Percentiles rank a stretch among this genome's conserved stretches.
Evolutionary conservation across 1,140 invertebrate genomes (phyloP).

Genomic region (Philotrypesis tridentata): DNA sequence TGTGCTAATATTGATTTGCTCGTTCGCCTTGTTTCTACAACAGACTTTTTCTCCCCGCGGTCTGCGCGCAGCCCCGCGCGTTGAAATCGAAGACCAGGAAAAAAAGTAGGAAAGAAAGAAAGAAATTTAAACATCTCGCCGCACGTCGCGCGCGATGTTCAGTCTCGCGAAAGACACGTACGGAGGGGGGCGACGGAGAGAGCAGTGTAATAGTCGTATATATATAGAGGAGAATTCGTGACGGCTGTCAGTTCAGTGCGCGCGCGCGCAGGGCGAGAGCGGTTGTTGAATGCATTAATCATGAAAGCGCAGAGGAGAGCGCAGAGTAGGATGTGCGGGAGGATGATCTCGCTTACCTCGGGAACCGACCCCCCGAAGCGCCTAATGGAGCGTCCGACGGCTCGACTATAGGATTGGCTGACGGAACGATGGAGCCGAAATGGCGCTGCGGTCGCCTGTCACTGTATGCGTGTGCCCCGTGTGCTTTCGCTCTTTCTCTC

Average conservation of each 20-base stretch:
- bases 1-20: no score
- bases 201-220: background rate
- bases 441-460: constrained; percentile 24
- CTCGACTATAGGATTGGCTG: background rate
- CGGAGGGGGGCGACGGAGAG: background rate
- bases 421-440: background rate
- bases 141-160: background rate
- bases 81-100: no score
- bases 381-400: background rate
- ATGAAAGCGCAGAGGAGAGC: background rate
- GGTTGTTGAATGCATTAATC: constrained; percentile 44
- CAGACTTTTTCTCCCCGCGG: no score
- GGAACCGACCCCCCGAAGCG: constrained; percentile 5
- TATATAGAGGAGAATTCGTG: background rate
- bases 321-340: background rate
- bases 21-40: no score
- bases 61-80: no score
- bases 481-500: background rate
- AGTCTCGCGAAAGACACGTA: background rate
- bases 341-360: background rate
- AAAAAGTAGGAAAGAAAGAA: no score
- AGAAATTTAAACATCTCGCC: background rate
- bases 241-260: background rate
- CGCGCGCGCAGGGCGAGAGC: background rate
- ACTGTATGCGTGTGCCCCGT: background rate